phyloP scores from a whole-genome alignment of 1,140 invertebrate genomes.

The Drosophila subobscura region DNA sequence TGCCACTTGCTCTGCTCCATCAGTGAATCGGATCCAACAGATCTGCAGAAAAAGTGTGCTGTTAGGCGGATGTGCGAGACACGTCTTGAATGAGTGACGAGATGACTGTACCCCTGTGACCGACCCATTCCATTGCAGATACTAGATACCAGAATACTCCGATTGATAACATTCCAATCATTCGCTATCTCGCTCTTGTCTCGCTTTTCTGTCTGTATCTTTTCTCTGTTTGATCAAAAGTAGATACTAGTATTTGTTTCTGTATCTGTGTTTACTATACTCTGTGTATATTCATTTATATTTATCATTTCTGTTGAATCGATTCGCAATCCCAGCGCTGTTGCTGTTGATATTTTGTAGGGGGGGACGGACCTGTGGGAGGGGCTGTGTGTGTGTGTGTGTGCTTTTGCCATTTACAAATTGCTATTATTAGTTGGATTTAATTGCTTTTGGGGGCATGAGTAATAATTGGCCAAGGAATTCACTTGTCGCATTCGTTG shows the following conservation, averaged over 20 bases:
- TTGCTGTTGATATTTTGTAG: background rate
- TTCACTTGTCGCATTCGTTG: slow-evolving; percentile 24
- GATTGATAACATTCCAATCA: slow-evolving; percentile 19
- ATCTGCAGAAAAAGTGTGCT: no score
- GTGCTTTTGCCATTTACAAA: slow-evolving; percentile 59
- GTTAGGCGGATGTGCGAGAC: slow-evolving; percentile 14
- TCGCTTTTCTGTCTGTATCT: no score
- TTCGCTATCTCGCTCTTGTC: no score
- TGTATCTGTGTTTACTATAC: no score
- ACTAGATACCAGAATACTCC: background rate
- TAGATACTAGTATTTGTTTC: no score
- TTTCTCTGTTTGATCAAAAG: no score
- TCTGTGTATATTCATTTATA: slow-evolving; percentile 14
- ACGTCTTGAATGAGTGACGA: background rate
- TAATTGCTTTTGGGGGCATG: slow-evolving; percentile 68
- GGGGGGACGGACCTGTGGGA: no score
- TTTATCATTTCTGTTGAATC: slow-evolving; percentile 50
- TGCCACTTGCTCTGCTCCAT: no score
- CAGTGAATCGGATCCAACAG: no score
- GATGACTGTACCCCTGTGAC: slow-evolving; percentile 9
- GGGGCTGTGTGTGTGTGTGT: no score
- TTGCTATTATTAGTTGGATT: slow-evolving; percentile 70
- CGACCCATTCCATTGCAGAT: background rate
- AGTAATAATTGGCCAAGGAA: slow-evolving; percentile 64
- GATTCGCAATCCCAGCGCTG: slow-evolving; percentile 40